Base-by-base conservation (phyloP, 2,113 vertebrate species). In the Poeciliopsis prolifica region DNA sequence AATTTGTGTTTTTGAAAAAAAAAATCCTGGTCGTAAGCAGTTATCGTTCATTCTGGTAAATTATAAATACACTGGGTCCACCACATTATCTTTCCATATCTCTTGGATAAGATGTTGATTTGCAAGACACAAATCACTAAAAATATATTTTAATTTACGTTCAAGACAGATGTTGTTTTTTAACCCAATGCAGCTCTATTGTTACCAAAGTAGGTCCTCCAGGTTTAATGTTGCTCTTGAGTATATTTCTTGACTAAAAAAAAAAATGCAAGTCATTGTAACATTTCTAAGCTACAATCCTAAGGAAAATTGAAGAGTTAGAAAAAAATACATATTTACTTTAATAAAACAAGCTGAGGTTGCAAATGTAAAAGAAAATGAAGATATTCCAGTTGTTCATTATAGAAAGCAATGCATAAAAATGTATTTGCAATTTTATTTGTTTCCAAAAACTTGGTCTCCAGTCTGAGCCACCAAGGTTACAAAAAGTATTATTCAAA, bases 401-500 rank as follows among this genome's bases (percentile, higher is more conserved):
- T 29, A 17, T 62, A 62, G 5, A 31, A 58, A 58, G n/a, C 6
- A 58, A 11, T 58, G 40, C 15, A 54, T 22, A 22, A 58, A 54
- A 58, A 58, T n/a, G 10, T 8, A n/a, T 24, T 9, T 54, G 51
- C 44, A 48, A 29, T 14, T 42, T 28, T 14, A 42, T 28, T 26
- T 66, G 37, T 35, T 40, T 40, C 5, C 14, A 13, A 26, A n/a
- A 68, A 61, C 68, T 67, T 61, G 54, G 75, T 10, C 28, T 30
- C 61, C 3, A 11, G 13, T 8, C 24, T 54, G 35, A 74, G 29
- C 19, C 44, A 22, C 60, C 35, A 64, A 66, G 78, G 72, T 7
- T 54, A 28, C 3, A 28, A 77, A 74, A 77, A 77, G 70, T 75
- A 68, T 73, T 67, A 70, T 75, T 74, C 77, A 70, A 72, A 71